Conservation (phyloP, 2,797 vertebrate genomes). For the Pseudomugil tenellus region DNA sequence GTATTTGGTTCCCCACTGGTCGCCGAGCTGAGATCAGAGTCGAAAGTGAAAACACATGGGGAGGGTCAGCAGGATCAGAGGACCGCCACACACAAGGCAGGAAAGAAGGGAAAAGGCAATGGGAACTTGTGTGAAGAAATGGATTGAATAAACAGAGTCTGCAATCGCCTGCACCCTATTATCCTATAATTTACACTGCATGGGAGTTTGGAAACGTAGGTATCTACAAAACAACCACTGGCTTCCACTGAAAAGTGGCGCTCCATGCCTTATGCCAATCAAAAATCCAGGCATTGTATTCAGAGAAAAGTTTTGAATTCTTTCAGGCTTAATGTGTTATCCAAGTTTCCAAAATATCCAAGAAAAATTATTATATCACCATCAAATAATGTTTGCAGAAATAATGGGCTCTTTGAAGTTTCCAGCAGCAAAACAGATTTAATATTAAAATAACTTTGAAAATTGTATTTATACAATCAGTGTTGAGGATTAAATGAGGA, state of each 20-base stretch:
- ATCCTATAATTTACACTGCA: constrained; percentile 97
- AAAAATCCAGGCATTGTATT: constrained; percentile 83
- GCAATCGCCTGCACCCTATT: constrained; percentile 95
- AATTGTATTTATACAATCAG: constrained; percentile 93
- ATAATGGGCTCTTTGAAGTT: constrained; percentile 85
- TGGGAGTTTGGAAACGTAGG: constrained; percentile 88
- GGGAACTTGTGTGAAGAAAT: constrained; percentile 97
- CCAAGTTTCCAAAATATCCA: constrained; percentile 96
- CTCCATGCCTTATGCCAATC: constrained; percentile 87
- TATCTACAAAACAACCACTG: constrained; percentile 84
- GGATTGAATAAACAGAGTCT: constrained; percentile 97
- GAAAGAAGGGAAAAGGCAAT: constrained; percentile 87
- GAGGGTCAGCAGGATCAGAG: constrained; percentile 97
- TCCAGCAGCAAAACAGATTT: constrained; percentile 87
- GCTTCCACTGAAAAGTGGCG: constrained; percentile 82
- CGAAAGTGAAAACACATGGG: constrained; percentile 99
- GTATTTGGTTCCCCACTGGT: constrained; percentile 99
- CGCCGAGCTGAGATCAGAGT: constrained; percentile 99
- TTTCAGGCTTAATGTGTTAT: constrained; percentile 92
- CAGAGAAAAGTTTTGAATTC: constrained; percentile 92
- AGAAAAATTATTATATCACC: constrained; percentile 94
- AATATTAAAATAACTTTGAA: constrained; percentile 93
- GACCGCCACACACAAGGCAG: constrained; percentile 96
- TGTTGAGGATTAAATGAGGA: constrained; percentile 87
- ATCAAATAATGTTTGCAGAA: constrained; percentile 85